Evolutionary conservation across 2,113 vertebrate species (phyloP), one percentile per base, ranked within the genome.

Genomic region (Panthera uncia): DNA sequence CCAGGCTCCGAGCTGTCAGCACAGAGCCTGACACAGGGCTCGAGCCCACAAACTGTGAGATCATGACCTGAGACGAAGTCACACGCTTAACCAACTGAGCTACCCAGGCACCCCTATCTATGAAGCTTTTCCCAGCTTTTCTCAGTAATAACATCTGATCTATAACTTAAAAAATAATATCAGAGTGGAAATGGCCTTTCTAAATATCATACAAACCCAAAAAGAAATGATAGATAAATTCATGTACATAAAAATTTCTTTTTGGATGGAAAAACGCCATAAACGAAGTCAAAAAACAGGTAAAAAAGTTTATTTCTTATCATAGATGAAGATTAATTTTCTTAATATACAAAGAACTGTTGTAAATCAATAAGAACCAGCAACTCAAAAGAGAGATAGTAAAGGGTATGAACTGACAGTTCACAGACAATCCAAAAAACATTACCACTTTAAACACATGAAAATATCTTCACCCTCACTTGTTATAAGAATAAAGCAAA

Each of bases 141-240:
- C 31, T 31, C 38, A 78, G 7, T 68, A 81, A 69, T 78, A 78
- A 36, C 69, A 85, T 78, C 48, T 69, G 48, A 91, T 45, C 38
- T 21, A 16, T 78, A 1, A 29, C 81, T 90, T 66, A 63, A 89
- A 89, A 94, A 94, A 63, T 88, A 88, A 61, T 52, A 50, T 31
- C 79, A 57, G 61, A 79, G 4, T 91, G 68, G 63, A 41, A 86
- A 86, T 65, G 27, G 14, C n/a, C 33, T 86, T 91, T 91, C 33
- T 91, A 69, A 69, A 55, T 79, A 36, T 38, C 48, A 61, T 80
- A 80, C 12, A 91, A 86, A 63, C 41, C 10, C 14, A n/a, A 71
- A 95, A 84, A 86, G 71, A 61, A 61, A 86, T 79, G 19, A 80
- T 82, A 65, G 66, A 45, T 74, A 73, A 65, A 73, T 95, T 94